Evolutionary conservation across 2,888 invertebrate species (phyloP), one percentile per base, ranked within the genome.

Genomic region (Leptura quadrifasciata): DNA sequence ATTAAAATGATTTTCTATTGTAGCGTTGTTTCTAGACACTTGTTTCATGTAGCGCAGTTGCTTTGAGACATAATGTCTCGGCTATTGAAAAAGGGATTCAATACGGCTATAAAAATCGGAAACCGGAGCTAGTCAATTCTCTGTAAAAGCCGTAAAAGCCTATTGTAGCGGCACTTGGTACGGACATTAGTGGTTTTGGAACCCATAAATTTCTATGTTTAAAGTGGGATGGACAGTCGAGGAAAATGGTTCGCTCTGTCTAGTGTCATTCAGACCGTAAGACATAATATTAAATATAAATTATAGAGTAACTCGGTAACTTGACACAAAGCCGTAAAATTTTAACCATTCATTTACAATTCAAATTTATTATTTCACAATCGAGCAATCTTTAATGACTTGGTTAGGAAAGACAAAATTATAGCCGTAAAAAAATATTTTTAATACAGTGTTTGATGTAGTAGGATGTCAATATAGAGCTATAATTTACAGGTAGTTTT

Each of bases 281-380:
- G 39, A 57, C 57, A 69, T 57, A 69, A 35, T 20, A 20, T 60
- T 39, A 57, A 57, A 47, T 69, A 39, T 64, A 64, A 64, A 64
- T 69, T 54, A 68, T 68, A 69, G 54, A 69, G 35, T 57, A 58
- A 57, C 31, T 69, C 58, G 27, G 6, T 12, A 6, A 24, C 12
- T 10, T 12, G 65, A 58, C 72, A 58, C 24, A 24, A 65, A 73
- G 47, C 35, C 21, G 60, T 73, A 67, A 73, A 73, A 58, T 58
- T 73, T 65, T 57, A 58, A 65, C 63, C 35, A 31, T 21, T 67
- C 20, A 73, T 73, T 68, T 65, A 15, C 24, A 73, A 67, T 73
- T 73, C 67, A 67, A 58, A 73, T 73, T 31, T 57, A 24, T 65
- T 58, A 73, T 67, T 73, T 67, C 58, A 58, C 60, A 58, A 67